Evolutionary conservation across 1,140 invertebrate genomes (phyloP).

Genomic region (Hestina assimilis): DNA sequence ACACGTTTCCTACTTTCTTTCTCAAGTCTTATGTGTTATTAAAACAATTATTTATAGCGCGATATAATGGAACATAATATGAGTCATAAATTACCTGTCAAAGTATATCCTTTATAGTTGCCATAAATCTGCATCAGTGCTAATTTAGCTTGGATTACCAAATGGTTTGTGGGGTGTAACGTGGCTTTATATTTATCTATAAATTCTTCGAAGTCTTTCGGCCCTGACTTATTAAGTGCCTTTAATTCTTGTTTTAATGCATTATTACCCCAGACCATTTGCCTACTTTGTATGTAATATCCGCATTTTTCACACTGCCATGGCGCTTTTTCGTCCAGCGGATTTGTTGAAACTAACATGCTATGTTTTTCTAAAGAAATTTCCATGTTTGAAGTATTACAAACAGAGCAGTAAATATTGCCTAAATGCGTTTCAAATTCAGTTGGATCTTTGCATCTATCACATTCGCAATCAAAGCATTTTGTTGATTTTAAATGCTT

Average conservation of each 20-base stretch:
- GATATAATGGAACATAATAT: conserved; percentile 13
- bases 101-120: conserved; percentile 76
- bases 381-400: conserved; percentile 72
- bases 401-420: conserved; percentile 81
- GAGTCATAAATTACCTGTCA: conserved; percentile 69
- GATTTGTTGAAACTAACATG: conserved; percentile 80
- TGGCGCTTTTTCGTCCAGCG: conserved; percentile 78
- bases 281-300: conserved; percentile 75
- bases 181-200: conserved; percentile 79
- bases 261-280: conserved; percentile 80
- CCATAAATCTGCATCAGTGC: conserved; percentile 83
- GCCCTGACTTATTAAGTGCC: conserved; percentile 76
- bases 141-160: conserved; percentile 83
- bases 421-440: conserved; percentile 82
- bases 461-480: conserved; percentile 82
- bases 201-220: conserved; percentile 80
- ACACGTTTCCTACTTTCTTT: no score
- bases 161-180: conserved; percentile 82
- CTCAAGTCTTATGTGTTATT: not conserved
- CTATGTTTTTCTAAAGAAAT: conserved; percentile 40
- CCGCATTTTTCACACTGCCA: conserved; percentile 84
- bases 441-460: conserved; percentile 81
- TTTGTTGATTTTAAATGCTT: conserved; percentile 81
- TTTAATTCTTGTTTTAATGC: conserved; percentile 81
- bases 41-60: not conserved